phyloP scores from a whole-genome alignment of 2,888 invertebrate genomes.

The Stictocephala bisonia region DNA sequence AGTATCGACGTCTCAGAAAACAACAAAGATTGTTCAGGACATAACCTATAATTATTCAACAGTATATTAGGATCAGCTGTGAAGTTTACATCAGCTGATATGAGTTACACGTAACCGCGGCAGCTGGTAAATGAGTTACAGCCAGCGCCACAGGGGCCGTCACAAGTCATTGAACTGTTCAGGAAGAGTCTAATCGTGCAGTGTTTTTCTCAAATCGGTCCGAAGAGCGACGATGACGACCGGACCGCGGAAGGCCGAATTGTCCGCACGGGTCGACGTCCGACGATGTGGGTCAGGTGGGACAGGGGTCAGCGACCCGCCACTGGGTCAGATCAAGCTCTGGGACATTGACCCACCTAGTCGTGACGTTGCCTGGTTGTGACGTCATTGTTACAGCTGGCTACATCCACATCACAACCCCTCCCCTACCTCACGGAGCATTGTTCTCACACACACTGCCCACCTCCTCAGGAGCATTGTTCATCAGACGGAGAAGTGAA shows the following conservation, averaged over 20 bases:
- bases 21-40: too few species aligned
- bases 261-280: slow-evolving; percentile 10
- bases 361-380: slow-evolving; percentile 31
- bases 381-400: slow-evolving; percentile 6
- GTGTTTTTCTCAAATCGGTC: slow-evolving; percentile 45
- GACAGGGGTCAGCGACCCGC: slow-evolving; percentile 38
- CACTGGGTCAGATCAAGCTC: slow-evolving; percentile 38
- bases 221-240: background rate
- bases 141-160: background rate
- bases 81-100: background rate
- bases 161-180: slow-evolving; percentile 42
- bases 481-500: too few species aligned
- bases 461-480: too few species aligned
- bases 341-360: slow-evolving; percentile 44
- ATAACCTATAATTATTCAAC: too few species aligned
- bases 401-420: slow-evolving; percentile 18
- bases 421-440: background rate
- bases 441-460: too few species aligned
- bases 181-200: slow-evolving; percentile 38
- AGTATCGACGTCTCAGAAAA: too few species aligned
- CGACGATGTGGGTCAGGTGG: slow-evolving; percentile 38
- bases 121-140: slow-evolving; percentile 31
- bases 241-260: slow-evolving; percentile 39
- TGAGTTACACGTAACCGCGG: background rate
- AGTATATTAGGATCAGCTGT: too few species aligned